Conservation (phyloP, 2,888 invertebrate species). For the Lithophane semibrunnea region DNA sequence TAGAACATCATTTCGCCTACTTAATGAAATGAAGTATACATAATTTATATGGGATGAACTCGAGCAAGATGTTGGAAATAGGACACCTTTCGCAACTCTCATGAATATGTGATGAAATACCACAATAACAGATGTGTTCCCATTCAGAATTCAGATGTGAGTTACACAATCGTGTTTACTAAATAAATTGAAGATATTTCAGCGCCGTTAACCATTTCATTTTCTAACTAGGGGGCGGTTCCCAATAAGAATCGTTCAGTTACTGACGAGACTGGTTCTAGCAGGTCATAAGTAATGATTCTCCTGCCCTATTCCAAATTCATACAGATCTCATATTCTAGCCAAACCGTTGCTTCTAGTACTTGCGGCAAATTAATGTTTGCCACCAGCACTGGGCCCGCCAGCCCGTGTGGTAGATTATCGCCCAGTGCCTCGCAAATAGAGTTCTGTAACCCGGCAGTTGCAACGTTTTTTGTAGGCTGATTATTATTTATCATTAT, state of each 20-base stretch:
- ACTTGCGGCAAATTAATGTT: neutral
- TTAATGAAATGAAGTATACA: neutral
- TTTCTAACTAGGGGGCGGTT: neutral
- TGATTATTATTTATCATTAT: too few relatives aligned
- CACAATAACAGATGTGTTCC: constrained; percentile 14
- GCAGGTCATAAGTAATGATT: neutral
- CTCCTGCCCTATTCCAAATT: too few relatives aligned
- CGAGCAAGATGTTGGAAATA: neutral
- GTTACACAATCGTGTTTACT: constrained; percentile 1
- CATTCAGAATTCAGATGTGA: neutral
- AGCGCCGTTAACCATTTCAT: neutral
- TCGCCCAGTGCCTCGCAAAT: neutral
- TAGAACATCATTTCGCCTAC: neutral
- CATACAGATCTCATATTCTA: too few relatives aligned
- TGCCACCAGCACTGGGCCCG: neutral
- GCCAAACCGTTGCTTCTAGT: neutral
- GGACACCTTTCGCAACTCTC: constrained; percentile 10
- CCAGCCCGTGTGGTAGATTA: too few relatives aligned
- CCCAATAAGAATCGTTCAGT: neutral
- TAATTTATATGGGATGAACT: neutral
- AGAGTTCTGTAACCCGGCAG: neutral
- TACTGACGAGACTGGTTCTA: neutral
- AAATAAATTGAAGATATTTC: constrained; percentile 11
- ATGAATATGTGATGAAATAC: constrained; percentile 20
- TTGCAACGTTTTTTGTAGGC: too few relatives aligned